These are phyloP conservation scores for Galeruca laticollis DNA, from an alignment of 2,888 invertebrate species.

Conservation along the genomic window DNA sequence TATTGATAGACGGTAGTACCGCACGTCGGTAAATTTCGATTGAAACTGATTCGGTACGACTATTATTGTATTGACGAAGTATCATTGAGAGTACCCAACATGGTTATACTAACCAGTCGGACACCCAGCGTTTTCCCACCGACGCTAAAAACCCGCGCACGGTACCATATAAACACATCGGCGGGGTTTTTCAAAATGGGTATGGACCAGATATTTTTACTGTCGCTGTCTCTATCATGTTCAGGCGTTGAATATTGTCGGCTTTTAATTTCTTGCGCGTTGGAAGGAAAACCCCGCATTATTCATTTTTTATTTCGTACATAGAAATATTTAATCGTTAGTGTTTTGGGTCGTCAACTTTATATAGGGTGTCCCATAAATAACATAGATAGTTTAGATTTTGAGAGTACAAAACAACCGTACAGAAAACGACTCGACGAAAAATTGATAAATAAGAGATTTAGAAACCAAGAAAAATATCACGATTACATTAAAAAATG, in stretches of 20 bases:
- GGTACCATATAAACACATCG: constrained; percentile 53
- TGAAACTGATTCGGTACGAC: constrained; percentile 35
- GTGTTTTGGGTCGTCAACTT: constrained; percentile 20
- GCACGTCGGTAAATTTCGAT: constrained; percentile 36
- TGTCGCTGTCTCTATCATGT: constrained; percentile 23
- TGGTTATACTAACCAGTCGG: constrained; percentile 58
- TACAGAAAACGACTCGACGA: too few relatives aligned
- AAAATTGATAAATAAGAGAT: too few relatives aligned
- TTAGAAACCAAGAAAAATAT: too few relatives aligned
- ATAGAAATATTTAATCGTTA: background rate
- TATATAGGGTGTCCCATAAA: background rate
- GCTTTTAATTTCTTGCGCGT: background rate
- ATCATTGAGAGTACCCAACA: constrained; percentile 60
- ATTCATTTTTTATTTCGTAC: background rate
- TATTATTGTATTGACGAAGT: constrained; percentile 6
- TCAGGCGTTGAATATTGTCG: background rate
- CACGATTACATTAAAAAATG: too few relatives aligned
- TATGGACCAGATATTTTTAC: constrained; percentile 45
- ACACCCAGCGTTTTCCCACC: constrained; percentile 54
- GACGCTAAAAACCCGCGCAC: constrained; percentile 56
- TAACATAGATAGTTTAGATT: too few relatives aligned
- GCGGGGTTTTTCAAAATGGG: constrained; percentile 41
- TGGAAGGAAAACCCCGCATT: constrained; percentile 35
- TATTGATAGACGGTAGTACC: constrained; percentile 10
- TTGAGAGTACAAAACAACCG: too few relatives aligned